Conservation (phyloP, 2,113 vertebrate genomes). For the Meles meles region DNA sequence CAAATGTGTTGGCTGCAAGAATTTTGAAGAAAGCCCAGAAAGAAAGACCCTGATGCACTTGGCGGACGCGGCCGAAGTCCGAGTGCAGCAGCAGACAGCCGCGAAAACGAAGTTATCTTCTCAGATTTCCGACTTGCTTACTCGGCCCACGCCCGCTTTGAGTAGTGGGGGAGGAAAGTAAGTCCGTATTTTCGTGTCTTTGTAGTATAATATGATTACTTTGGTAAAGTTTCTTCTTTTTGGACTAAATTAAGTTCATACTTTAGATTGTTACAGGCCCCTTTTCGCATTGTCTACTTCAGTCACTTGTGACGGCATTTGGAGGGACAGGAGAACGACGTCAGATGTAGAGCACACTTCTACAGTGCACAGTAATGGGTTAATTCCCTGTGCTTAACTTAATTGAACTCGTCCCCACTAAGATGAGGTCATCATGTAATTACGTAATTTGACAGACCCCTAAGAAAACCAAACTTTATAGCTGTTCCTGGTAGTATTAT, state of each 20-base stretch:
- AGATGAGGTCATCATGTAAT: neutral
- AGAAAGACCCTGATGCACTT: slow-evolving; percentile 98
- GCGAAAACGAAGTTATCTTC: slow-evolving; percentile 98
- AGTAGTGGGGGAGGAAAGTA: slow-evolving; percentile 94
- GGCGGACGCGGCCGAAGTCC: slow-evolving; percentile 96
- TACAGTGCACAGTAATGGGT: neutral
- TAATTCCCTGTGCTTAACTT: neutral
- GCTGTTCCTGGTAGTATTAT: neutral
- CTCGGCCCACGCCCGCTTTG: slow-evolving; percentile 90
- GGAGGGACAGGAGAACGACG: neutral
- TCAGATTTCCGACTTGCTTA: slow-evolving; percentile 97
- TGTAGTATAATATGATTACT: rapidly evolving
- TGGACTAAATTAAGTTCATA: neutral
- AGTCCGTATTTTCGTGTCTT: slow-evolving; percentile 43
- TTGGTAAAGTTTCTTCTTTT: neutral
- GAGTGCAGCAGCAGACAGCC: slow-evolving; percentile 97
- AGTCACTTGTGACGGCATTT: slow-evolving; percentile 12
- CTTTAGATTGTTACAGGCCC: neutral
- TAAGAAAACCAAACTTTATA: neutral
- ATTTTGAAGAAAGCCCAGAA: slow-evolving; percentile 98
- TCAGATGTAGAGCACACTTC: neutral
- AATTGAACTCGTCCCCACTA: neutral
- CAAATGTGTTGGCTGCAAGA: slow-evolving; percentile 98
- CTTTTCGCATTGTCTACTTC: neutral
- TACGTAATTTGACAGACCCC: neutral